Base-by-base conservation (phyloP, 1,140 invertebrate genomes). In the Eupristina koningsbergeri region DNA sequence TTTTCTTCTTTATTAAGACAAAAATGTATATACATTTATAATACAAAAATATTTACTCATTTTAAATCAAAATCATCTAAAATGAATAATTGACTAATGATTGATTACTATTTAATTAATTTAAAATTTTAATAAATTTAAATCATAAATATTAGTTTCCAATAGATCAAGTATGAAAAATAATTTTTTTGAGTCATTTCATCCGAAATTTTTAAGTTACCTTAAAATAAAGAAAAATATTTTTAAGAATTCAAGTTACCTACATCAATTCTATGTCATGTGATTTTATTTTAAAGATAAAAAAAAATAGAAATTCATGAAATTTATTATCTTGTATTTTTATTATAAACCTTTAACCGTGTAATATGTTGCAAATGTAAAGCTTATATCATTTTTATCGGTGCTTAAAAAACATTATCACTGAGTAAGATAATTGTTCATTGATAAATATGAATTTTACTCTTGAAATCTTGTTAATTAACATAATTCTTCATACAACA, bases 291-390 rank as follows among this genome's bases (percentile, higher is more conserved):
- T 5, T 77, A 31, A 77, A 67, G 34, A 61, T 41, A 45, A 36
- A 26, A 53, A 73, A 73, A 22, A 0, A 41, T n/a, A n/a, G n/a
- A 61, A 64, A 26, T 80, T 73, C 7, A 29, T 1, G 22, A 74
- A 83, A 45, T 15, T 26, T 64, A 83, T 41, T 61, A 63, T 69
- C 61, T 50, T 73, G 61, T 83, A 83, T 34, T 69, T 83, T 31
- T 13, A 69, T 78, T 61, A n/a, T n/a, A 67, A 15, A 9, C 17
- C 2, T 19, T 19, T 34, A 67, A 36, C 29, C 29, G 11, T 7
- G 5, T 45, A 45, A 3, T 61, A 22, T 3, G 26, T 26, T 22
- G 19, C 53, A 58, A 58, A 26, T 58, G 5, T 26, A 58, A 17
- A 58, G 9, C 19, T 58, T 58, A 3, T 9, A 58, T 26, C 22